phyloP scores from a whole-genome alignment of 1,140 invertebrate genomes.

The Conus ventricosus region DNA sequence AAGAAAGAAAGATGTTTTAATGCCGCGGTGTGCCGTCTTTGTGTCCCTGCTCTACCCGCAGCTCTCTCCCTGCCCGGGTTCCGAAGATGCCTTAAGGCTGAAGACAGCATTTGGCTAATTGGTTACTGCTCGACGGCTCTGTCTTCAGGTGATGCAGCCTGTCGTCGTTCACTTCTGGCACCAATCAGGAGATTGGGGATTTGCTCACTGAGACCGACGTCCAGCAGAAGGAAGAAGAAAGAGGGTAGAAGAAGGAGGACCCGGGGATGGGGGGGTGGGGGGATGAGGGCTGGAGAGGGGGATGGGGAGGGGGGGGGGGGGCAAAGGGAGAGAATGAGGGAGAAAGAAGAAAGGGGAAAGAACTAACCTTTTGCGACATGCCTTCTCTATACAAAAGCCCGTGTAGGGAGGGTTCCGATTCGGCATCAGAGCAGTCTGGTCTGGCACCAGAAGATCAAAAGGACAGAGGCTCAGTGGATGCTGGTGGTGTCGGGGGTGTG shows the following conservation, averaged over 20 bases:
- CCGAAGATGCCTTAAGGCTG: background rate
- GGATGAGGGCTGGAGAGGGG: background rate
- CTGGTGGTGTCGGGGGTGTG: too few relatives aligned
- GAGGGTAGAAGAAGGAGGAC: background rate
- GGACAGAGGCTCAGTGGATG: too few relatives aligned
- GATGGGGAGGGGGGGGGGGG: background rate
- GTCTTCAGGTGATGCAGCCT: background rate
- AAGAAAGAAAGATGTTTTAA: constrained; percentile 18
- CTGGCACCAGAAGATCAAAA: too few relatives aligned
- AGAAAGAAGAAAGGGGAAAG: background rate
- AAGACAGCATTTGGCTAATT: constrained; percentile 33
- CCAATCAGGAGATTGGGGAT: constrained; percentile 4
- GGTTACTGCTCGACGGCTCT: background rate
- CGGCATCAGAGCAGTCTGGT: too few relatives aligned
- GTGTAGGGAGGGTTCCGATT: too few relatives aligned
- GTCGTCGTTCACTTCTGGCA: background rate
- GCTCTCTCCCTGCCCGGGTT: background rate
- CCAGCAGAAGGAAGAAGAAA: background rate
- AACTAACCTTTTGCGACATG: background rate
- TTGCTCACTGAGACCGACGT: background rate
- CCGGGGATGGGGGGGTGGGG: background rate
- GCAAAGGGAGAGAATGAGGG: background rate
- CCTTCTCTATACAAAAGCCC: too few relatives aligned
- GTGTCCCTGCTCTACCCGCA: background rate
- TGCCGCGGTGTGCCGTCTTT: background rate